These are phyloP conservation scores for Eulithis prunata DNA, from an alignment of 2,888 invertebrate species.

Conservation along the genomic window DNA sequence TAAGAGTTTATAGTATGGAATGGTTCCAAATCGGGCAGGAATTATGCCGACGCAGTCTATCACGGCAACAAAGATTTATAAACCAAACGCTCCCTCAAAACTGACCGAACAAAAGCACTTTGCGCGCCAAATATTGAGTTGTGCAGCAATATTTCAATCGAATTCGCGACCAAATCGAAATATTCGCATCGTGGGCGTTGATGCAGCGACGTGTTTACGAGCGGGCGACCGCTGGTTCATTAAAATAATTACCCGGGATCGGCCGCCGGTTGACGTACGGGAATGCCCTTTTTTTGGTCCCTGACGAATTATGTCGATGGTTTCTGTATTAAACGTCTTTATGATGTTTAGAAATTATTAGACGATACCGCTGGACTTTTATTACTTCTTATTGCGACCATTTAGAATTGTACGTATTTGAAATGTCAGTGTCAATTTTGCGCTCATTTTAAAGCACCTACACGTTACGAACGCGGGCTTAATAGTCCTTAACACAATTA, in stretches of 20 bases:
- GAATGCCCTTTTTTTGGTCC: conserved; percentile 53
- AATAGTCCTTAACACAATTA: conserved; percentile 73
- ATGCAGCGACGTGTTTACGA: conserved; percentile 63
- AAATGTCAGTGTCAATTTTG: conserved; percentile 29
- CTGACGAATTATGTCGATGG: conserved; percentile 48
- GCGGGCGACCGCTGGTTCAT: conserved; percentile 57
- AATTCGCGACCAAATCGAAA: conserved; percentile 58
- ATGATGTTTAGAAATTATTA: conserved; percentile 41
- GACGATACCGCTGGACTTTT: conserved; percentile 28
- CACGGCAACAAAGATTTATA: conserved; percentile 42
- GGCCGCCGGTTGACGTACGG: conserved; percentile 54
- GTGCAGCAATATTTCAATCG: conserved; percentile 42
- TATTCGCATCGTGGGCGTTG: conserved; percentile 58
- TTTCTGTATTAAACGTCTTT: conserved; percentile 38
- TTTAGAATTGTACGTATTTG: conserved; percentile 25
- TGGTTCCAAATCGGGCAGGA: conserved; percentile 39
- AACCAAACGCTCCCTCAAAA: conserved; percentile 35
- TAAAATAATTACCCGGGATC: conserved; percentile 65
- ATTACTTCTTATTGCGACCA: conserved; percentile 22
- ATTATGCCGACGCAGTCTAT: conserved; percentile 39
- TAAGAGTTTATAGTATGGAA: conserved; percentile 37
- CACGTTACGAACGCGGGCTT: conserved; percentile 42
- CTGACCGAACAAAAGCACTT: conserved; percentile 38
- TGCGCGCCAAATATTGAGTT: conserved; percentile 36
- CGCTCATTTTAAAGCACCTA: conserved; percentile 22